phyloP scores from a whole-genome alignment of 1,140 invertebrate species.

The Maconellicoccus hirsutus region DNA sequence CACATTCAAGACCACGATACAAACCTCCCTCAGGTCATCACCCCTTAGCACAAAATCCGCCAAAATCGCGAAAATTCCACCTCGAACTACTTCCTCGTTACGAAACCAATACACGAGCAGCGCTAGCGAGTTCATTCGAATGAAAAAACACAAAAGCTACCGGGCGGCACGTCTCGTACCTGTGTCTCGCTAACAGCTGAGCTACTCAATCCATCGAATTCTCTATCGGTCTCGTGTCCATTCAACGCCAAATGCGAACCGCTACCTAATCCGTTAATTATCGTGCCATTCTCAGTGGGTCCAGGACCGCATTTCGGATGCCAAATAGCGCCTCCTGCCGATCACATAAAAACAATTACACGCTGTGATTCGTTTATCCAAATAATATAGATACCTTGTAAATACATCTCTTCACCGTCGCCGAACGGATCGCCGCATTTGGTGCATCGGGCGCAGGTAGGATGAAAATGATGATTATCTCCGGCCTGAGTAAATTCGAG shows the following conservation, averaged over 20 bases:
- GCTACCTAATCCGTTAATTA: slow-evolving; percentile 37
- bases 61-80: no score
- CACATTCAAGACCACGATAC: no score
- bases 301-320: slow-evolving; percentile 90
- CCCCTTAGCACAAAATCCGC: no score
- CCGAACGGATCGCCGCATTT: slow-evolving; percentile 94
- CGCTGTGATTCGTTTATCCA: slow-evolving; percentile 1
- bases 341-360: no score
- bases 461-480: slow-evolving; percentile 95
- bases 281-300: slow-evolving; percentile 54
- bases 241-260: slow-evolving; percentile 33
- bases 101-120: background rate
- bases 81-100: no score
- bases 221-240: slow-evolving; percentile 34
- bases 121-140: background rate
- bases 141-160: slow-evolving; percentile 9
- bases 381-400: slow-evolving; percentile 53
- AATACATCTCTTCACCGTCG: slow-evolving; percentile 95
- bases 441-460: slow-evolving; percentile 87
- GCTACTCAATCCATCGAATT: slow-evolving; percentile 61
- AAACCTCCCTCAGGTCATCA: no score
- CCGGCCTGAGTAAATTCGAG: slow-evolving; percentile 51
- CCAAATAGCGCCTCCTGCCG: slow-evolving; percentile 73
- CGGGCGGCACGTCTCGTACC: slow-evolving; percentile 39
- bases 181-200: slow-evolving; percentile 68